These are phyloP conservation scores for Rhopilema esculentum DNA, from an alignment of 30 jellyfish, hydroid and myxozoan species.

Conservation along the genomic window DNA sequence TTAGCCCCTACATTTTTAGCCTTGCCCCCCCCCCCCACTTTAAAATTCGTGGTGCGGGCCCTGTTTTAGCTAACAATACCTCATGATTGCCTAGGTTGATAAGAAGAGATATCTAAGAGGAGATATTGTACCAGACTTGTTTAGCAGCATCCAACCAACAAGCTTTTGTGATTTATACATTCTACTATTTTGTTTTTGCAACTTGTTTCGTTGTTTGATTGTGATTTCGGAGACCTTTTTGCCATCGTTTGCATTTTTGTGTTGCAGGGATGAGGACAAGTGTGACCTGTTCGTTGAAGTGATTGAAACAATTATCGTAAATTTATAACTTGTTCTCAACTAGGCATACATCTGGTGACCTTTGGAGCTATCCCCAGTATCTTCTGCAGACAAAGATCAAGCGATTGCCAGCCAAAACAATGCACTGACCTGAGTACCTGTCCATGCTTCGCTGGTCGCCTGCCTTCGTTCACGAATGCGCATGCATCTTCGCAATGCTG, in stretches of 20 bases:
- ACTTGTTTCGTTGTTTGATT: background rate
- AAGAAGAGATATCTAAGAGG: too few species aligned
- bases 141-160: background rate
- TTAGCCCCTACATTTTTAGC: too few species aligned
- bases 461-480: slow-evolving; percentile 60
- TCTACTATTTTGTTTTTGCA: background rate
- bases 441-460: slow-evolving; percentile 70
- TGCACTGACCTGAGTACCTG: slow-evolving; percentile 78
- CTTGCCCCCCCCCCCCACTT: too few species aligned
- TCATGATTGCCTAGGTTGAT: too few species aligned
- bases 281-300: slow-evolving; percentile 34
- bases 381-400: slow-evolving; percentile 55
- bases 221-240: slow-evolving; percentile 37
- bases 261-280: slow-evolving; percentile 43
- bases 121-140: too few species aligned
- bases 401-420: slow-evolving; percentile 46
- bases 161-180: too few species aligned
- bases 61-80: too few species aligned
- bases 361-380: slow-evolving; percentile 40
- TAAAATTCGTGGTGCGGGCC: too few species aligned
- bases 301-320: slow-evolving; percentile 25
- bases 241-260: slow-evolving; percentile 12
- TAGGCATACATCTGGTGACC: slow-evolving; percentile 23
- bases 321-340: slow-evolving; percentile 9
- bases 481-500: background rate